These are phyloP conservation scores for Silvanus unidentatus DNA, from an alignment of 2,888 invertebrate genomes.

Conservation along the genomic window DNA sequence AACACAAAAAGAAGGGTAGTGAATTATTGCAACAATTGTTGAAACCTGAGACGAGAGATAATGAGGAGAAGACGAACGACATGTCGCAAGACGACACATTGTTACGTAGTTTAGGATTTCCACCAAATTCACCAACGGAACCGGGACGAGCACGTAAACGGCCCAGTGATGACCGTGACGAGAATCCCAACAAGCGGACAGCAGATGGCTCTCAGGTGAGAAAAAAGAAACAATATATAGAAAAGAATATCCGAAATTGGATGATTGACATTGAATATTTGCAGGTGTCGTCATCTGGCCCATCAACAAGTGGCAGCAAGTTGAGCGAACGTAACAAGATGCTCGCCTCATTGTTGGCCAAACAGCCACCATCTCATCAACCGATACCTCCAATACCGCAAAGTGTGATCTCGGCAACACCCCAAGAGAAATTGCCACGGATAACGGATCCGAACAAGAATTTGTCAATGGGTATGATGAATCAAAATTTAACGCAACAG, in stretches of 20 bases:
- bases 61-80: constrained; percentile 46
- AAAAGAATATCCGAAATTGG: too few species aligned
- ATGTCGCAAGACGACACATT: constrained; percentile 51
- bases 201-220: constrained; percentile 41
- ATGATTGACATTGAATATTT: constrained; percentile 6
- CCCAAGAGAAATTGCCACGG: constrained; percentile 62
- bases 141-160: constrained; percentile 53
- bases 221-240: neutral
- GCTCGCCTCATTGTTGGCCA: constrained; percentile 74
- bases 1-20: constrained; percentile 55
- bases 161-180: constrained; percentile 58
- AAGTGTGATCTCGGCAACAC: constrained; percentile 61
- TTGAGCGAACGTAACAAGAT: constrained; percentile 80
- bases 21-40: constrained; percentile 57
- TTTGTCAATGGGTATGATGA: constrained; percentile 26
- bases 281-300: constrained; percentile 42
- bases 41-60: constrained; percentile 41
- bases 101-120: constrained; percentile 54
- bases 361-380: constrained; percentile 55
- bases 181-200: constrained; percentile 46
- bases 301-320: constrained; percentile 53
- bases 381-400: constrained; percentile 62
- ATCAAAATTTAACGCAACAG: constrained; percentile 14
- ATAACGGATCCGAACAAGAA: constrained; percentile 33
- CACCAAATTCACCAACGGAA: constrained; percentile 52